Evolutionary conservation across 2,797 vertebrate genomes (phyloP).

Genomic region (Merluccius polli): DNA sequence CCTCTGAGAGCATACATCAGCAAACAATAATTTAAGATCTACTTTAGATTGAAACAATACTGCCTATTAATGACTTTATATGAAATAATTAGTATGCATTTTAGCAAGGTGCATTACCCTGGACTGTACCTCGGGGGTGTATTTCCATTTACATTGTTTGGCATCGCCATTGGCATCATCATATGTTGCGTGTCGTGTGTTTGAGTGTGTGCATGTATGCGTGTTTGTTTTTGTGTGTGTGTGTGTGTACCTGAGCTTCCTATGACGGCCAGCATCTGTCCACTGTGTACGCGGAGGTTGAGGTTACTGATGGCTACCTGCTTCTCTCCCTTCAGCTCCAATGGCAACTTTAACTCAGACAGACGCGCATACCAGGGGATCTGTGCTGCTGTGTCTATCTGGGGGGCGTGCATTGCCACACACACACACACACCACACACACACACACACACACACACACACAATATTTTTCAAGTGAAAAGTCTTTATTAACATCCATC

Average conservation of each 20-base stretch:
- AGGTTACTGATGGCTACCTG: constrained; percentile 81
- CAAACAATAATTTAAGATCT: no score
- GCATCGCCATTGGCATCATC: no score
- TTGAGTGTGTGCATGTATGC: neutral
- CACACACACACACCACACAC: constrained; percentile 3
- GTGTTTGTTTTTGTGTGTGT: neutral
- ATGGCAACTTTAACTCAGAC: constrained; percentile 84
- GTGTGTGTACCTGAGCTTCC: constrained; percentile 85
- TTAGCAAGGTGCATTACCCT: no score
- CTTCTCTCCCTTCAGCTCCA: constrained; percentile 72
- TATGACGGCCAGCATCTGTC: constrained; percentile 95
- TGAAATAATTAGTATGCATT: no score
- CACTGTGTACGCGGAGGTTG: constrained; percentile 85
- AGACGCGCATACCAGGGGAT: constrained; percentile 92
- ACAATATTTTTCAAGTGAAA: neutral
- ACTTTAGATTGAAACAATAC: no score
- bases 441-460: no score
- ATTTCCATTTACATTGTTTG: no score
- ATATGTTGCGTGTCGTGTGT: neutral
- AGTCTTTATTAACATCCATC: neutral
- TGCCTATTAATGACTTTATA: no score
- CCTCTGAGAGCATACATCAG: no score
- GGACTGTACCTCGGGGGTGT: no score
- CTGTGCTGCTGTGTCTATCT: constrained; percentile 87
- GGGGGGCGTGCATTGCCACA: constrained; percentile 9